A percentile compares a stretch with the other conserved stretches of the same genome.
Conservation (phyloP, 2,888 invertebrate genomes). For the Xestobium rufovillosum region DNA sequence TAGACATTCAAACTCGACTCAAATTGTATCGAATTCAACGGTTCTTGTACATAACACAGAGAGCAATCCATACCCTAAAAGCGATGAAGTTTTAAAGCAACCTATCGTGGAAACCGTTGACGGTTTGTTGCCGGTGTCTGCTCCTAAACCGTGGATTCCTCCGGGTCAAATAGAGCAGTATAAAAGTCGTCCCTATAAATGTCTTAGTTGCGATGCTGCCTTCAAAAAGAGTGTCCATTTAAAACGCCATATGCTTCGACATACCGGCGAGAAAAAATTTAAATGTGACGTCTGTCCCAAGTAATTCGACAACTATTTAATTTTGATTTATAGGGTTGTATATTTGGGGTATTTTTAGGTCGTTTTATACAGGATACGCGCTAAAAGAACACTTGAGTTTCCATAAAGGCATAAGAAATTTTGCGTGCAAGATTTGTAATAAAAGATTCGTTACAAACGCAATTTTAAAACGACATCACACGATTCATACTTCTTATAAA, state of each 20-base stretch:
- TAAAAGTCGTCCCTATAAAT: slow-evolving; percentile 42
- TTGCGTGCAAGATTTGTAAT: slow-evolving; percentile 37
- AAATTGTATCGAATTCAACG: too few relatives aligned
- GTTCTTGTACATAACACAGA: too few relatives aligned
- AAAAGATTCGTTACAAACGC: slow-evolving; percentile 38
- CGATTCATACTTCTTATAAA: slow-evolving; percentile 40
- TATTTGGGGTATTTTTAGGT: slow-evolving; percentile 21
- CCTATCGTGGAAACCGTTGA: slow-evolving; percentile 25
- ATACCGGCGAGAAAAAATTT: slow-evolving; percentile 37
- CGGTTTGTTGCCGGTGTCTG: slow-evolving; percentile 27
- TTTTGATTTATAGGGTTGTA: background rate
- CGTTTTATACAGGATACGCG: slow-evolving; percentile 30
- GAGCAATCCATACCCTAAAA: too few relatives aligned
- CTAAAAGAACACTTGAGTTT: slow-evolving; percentile 34
- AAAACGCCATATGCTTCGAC: slow-evolving; percentile 43
- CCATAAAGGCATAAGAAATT: slow-evolving; percentile 37
- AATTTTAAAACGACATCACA: slow-evolving; percentile 38
- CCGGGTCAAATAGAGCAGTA: slow-evolving; percentile 19
- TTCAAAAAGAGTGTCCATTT: slow-evolving; percentile 52
- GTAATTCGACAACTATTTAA: slow-evolving; percentile 22
- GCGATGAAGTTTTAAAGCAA: too few relatives aligned
- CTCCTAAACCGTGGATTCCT: slow-evolving; percentile 25
- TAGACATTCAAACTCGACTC: too few relatives aligned
- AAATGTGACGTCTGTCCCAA: slow-evolving; percentile 38
- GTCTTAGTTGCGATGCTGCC: slow-evolving; percentile 40